Conservation (phyloP, 2,797 vertebrate genomes). For the Rhincodon typus region DNA sequence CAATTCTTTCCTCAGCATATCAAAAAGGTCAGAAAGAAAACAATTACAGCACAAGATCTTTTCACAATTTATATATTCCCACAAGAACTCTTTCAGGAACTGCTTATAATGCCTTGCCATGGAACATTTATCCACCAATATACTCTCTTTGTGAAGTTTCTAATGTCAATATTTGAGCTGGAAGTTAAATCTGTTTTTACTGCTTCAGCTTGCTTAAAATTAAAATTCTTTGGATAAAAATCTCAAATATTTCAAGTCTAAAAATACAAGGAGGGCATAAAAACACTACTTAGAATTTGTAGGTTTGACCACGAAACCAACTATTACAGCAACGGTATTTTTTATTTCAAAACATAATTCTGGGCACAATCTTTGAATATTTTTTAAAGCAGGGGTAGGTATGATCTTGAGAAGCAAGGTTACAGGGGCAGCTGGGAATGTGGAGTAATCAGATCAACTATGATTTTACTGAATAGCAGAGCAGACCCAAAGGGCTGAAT, state of each 20-base stretch:
- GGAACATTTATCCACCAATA: background rate
- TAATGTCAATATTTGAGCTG: background rate
- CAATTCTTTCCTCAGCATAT: background rate
- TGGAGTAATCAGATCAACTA: no score
- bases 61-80: background rate
- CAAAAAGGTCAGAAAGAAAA: background rate
- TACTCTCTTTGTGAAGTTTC: background rate
- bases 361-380: background rate
- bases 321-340: no score
- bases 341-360: background rate
- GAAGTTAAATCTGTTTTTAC: background rate
- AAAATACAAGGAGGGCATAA: background rate
- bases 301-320: background rate
- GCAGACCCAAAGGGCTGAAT: no score
- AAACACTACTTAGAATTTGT: background rate
- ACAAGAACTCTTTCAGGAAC: background rate
- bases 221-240: background rate
- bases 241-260: constrained; percentile 5
- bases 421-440: no score
- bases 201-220: background rate
- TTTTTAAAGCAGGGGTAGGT: no score
- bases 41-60: background rate
- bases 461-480: no score
- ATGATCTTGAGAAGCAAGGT: no score
- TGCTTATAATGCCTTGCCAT: background rate